Conservation (phyloP, 2,797 vertebrate genomes). For the Micropoecilia bifurca region DNA sequence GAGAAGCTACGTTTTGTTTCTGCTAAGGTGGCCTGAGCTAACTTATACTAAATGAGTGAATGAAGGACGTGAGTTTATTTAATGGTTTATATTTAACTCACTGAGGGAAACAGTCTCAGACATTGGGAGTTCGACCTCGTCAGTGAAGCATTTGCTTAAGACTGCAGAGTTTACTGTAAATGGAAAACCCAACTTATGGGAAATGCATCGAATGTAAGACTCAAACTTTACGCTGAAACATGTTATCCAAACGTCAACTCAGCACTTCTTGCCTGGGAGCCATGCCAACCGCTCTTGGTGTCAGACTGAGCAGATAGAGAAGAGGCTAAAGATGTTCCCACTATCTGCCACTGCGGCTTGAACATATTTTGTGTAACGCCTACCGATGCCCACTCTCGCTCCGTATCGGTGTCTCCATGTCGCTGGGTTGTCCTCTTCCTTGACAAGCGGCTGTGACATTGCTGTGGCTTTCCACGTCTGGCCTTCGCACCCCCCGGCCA, state of each 20-base stretch:
- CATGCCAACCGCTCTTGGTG: constrained; percentile 33
- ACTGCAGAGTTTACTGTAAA: not conserved
- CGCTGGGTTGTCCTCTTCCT: constrained; percentile 58
- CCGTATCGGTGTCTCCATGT: constrained; percentile 38
- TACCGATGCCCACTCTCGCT: not conserved
- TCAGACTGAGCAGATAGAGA: constrained; percentile 22
- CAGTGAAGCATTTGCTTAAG: constrained; percentile 46
- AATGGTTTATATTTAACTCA: constrained; percentile 10
- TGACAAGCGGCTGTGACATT: constrained; percentile 74
- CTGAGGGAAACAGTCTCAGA: constrained; percentile 49
- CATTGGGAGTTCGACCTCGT: constrained; percentile 24
- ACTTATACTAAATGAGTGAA: not conserved
- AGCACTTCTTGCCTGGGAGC: constrained; percentile 44
- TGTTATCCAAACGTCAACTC: not conserved
- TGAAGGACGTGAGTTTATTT: constrained; percentile 6
- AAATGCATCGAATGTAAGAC: not conserved
- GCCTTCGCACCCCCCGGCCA: constrained; percentile 70
- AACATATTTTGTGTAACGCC: constrained; percentile 10
- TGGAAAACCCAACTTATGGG: not conserved
- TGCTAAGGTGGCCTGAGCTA: too few species aligned
- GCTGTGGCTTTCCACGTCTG: constrained; percentile 74
- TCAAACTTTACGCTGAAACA: not conserved
- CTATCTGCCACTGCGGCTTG: constrained; percentile 16
- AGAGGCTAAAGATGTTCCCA: constrained; percentile 50
- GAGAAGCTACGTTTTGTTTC: too few species aligned